Conservation (phyloP, 2,888 invertebrate genomes). For the Tipula confusa region DNA sequence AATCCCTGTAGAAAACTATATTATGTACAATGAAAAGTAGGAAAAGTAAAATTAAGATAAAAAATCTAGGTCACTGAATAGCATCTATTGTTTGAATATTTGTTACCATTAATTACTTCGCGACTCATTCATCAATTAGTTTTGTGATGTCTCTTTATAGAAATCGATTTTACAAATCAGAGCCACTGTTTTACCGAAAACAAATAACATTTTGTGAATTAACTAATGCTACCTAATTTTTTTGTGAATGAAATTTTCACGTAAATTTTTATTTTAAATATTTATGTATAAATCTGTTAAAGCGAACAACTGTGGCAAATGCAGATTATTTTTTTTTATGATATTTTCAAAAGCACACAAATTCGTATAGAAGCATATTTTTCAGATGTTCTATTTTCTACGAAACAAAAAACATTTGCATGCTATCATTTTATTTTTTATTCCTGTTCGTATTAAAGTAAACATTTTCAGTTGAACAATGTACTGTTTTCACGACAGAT, state of each 20-base stretch:
- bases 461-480: neutral
- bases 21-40: neutral
- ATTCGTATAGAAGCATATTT: neutral
- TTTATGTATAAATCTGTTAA: too few relatives aligned
- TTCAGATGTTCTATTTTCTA: neutral
- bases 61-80: slow-evolving; percentile 6
- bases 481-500: neutral
- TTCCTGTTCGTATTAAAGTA: neutral
- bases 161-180: too few relatives aligned
- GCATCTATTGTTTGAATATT: neutral
- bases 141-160: neutral
- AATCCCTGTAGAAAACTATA: neutral
- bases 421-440: neutral
- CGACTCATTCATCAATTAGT: neutral
- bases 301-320: too few relatives aligned
- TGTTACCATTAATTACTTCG: neutral
- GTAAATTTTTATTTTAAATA: too few relatives aligned
- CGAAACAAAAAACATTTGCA: neutral
- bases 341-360: neutral
- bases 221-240: too few relatives aligned
- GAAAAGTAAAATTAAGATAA: neutral
- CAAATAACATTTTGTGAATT: too few relatives aligned
- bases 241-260: too few relatives aligned
- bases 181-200: too few relatives aligned
- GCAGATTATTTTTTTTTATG: neutral